A percentile compares a stretch with the other conserved stretches of the same genome.
Conservation (phyloP, 2,113 vertebrate genomes). For the Sminthopsis crassicaudata region DNA sequence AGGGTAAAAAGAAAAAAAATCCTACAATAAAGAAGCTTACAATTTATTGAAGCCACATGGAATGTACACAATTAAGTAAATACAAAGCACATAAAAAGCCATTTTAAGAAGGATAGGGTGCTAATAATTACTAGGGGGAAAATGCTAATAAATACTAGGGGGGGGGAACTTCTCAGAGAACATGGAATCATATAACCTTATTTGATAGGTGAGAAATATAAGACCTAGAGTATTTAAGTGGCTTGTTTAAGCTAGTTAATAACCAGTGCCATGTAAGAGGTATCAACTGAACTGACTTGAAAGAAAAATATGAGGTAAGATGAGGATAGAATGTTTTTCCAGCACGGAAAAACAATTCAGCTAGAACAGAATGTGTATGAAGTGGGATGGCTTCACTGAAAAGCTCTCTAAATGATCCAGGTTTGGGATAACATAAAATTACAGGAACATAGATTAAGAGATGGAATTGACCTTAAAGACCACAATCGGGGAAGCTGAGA, state of each 20-base stretch:
- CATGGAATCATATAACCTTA: too few relatives aligned
- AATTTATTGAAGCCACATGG: background rate
- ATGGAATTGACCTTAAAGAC: background rate
- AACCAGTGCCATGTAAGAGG: background rate
- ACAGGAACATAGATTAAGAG: background rate
- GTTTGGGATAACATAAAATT: background rate
- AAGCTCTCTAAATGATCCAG: background rate
- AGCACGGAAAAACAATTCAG: background rate
- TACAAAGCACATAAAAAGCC: background rate
- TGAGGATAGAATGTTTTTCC: background rate
- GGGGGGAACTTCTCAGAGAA: too few relatives aligned
- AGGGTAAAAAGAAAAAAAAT: background rate
- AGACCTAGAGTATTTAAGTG: too few relatives aligned
- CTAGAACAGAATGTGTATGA: background rate
- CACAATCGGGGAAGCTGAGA: background rate
- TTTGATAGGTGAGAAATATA: too few relatives aligned
- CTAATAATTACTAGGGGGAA: background rate
- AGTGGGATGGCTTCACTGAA: background rate
- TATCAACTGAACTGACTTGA: background rate
- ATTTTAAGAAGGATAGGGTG: background rate
- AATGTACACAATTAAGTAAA: background rate
- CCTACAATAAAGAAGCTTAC: background rate
- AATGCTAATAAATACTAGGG: background rate
- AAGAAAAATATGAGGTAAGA: background rate
- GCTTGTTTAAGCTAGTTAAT: too few relatives aligned